These are phyloP conservation scores for Astreopora myriophthalma DNA, from an alignment of 64 coral and sea anemone species.

Conservation along the genomic window DNA sequence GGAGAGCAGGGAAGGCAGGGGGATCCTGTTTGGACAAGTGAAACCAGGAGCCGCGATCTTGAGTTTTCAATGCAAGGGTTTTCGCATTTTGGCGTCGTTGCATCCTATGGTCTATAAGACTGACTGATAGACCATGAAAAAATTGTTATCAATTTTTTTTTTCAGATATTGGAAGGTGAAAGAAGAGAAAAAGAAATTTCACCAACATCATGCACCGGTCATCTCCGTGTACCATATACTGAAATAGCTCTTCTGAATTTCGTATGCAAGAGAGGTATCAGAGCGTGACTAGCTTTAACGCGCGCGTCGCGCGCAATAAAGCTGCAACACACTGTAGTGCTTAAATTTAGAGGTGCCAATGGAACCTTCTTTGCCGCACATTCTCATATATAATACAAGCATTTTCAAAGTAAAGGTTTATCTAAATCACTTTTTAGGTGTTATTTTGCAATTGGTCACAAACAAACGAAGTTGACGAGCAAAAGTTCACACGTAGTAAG, in stretches of 20 bases:
- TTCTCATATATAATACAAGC: not conserved
- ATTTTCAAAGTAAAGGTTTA: not conserved
- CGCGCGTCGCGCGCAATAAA: not conserved
- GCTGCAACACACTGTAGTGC: not conserved
- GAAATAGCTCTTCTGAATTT: not conserved
- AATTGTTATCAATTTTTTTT: not conserved
- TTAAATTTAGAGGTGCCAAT: not conserved
- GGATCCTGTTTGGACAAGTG: not conserved
- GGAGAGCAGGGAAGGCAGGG: not conserved
- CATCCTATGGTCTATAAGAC: not conserved
- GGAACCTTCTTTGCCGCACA: not conserved
- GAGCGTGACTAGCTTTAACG: not conserved
- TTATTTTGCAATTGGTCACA: not conserved
- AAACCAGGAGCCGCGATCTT: not conserved
- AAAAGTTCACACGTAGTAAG: not conserved
- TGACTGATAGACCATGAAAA: not conserved
- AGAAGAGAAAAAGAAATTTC: not conserved
- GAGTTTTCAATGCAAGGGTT: not conserved
- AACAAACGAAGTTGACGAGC: not conserved
- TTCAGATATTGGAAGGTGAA: not conserved
- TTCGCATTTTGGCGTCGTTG: not conserved
- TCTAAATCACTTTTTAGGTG: not conserved
- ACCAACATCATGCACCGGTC: not conserved
- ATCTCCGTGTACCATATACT: not conserved
- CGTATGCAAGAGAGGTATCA: conserved; percentile 3